Base-by-base conservation (phyloP, 2,113 vertebrate genomes). In the Microtus pennsylvanicus region DNA sequence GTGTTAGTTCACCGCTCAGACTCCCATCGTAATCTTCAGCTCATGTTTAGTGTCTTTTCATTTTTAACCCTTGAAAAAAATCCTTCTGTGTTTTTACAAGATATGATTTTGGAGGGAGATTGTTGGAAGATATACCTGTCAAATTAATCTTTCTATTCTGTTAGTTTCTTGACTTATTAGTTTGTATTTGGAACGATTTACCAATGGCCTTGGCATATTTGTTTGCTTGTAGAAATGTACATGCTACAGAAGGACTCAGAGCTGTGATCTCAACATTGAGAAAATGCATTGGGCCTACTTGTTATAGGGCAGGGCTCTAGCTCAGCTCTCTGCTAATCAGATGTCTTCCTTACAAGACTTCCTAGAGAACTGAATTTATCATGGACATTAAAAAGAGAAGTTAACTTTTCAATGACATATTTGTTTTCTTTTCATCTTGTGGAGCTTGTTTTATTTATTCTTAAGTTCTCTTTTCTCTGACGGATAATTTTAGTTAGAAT, bases 31-130 rank as follows among this genome's bases (percentile, higher is more conserved):
- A 89, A 75, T 22, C 6, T 94, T 89, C 93, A n/a, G 35, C 76
- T 35, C 24, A 80, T 67, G 5, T 3, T 86, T 94, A 91, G 82
- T 42, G 91, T 30, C 52, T 92, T 96, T 72, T 70, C 33, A 21
- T 17, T 63, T 94, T 93, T 94, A 87, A 11, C 21, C 61, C 30
- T 74, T 93, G 91, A 85, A 55, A 42, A 26, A 1, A 38, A 85
- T 89, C 93, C 47, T 89, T 89, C 19, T 75, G 3, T 88, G 14
- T 90, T 96, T 94, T 80, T 95, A 83, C 5, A 94, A 90, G 93
- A 86, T 89, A 80, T 65, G 61, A 78, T 95, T 96, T 72, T 21
- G 83, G 17, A 38, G 13, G 38, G 26, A 94, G 67, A 89, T 91
- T 88, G 38, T 75, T 67, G 8, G 45, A 96, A 14, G 22, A 30